Evolutionary conservation across 2,113 vertebrate species (phyloP), one percentile per base, ranked within the genome.

Genomic region (Clarias batrachus): DNA sequence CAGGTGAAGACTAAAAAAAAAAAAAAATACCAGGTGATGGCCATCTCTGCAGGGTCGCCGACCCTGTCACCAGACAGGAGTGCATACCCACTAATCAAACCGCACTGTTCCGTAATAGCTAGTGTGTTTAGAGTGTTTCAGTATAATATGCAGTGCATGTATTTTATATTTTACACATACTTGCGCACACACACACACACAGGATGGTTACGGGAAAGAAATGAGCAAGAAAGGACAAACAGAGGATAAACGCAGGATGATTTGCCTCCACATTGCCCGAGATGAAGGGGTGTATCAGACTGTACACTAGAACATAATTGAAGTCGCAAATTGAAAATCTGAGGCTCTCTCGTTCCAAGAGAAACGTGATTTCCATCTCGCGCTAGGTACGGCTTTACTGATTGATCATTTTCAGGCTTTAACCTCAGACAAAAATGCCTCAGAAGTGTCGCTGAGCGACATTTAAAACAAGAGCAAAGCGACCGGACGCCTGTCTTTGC

Each of bases 311-410:
- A 59, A 80, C 27, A 23, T 80, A 80, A 80, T 54, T 80, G 74
- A 59, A 79, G 78, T 57, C 59, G 23, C 84, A 80, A 41, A 80
- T 41, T 68, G 84, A 86, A 85, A 68, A 79, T 23, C 56, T 60
- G 68, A 80, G 56, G 33, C 13, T 5, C 60, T 23, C 73, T 65
- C 16, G 13, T 78, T 33, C n/a, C 62, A 14, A 79, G 17, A 59
- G 48, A 17, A 54, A 30, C 16, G 3, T 19, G 12, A 33, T 33
- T 66, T 85, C 19, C 60, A 78, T 78, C 48, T 52, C 48, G 17
- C 10, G 63, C 56, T 19, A 21, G 1, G 17, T 80, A 25, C 2
- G 77, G 9, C 33, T 59, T 86, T 68, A 59, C 19, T 59, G 21
- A 80, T 70, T n/a, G 54, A 80, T 85, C 23, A 68, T 70, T 80